phyloP scores from a whole-genome alignment of 2,113 vertebrate species.

The Antigone vipio region DNA sequence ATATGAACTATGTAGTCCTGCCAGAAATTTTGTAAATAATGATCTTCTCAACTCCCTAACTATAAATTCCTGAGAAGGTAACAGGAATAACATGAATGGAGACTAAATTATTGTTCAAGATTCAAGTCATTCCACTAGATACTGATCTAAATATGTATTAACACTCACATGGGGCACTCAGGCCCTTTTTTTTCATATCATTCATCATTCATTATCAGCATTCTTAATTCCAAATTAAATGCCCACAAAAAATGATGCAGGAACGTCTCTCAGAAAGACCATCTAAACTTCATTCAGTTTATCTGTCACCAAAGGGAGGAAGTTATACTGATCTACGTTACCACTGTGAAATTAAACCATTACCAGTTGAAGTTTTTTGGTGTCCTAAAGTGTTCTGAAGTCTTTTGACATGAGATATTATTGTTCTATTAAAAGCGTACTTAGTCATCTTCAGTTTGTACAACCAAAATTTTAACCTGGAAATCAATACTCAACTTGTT shows the following conservation, averaged over 20 bases:
- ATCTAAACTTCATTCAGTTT: not conserved
- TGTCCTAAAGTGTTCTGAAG: not conserved
- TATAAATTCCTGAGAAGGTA: not conserved
- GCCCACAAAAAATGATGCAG: not conserved
- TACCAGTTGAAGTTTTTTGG: not conserved
- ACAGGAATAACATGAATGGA: not conserved
- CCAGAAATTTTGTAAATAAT: not conserved
- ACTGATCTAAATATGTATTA: not conserved
- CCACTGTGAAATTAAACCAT: not conserved
- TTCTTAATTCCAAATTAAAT: not conserved
- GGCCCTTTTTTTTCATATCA: not conserved
- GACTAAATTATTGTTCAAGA: not conserved
- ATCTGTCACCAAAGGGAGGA: not conserved
- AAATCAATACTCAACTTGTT: slow-evolving; percentile 28
- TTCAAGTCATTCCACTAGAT: not conserved
- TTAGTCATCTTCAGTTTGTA: not conserved
- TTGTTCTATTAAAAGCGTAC: not conserved
- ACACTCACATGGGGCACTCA: not conserved
- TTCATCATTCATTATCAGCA: not conserved
- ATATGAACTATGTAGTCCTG: not conserved
- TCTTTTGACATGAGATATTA: not conserved
- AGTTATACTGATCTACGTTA: not conserved
- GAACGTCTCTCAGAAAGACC: not conserved
- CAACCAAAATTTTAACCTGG: not conserved
- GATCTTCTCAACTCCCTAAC: not conserved